phyloP scores from a whole-genome alignment of 1,140 invertebrate species.

The Aporrectodea caliginosa region DNA sequence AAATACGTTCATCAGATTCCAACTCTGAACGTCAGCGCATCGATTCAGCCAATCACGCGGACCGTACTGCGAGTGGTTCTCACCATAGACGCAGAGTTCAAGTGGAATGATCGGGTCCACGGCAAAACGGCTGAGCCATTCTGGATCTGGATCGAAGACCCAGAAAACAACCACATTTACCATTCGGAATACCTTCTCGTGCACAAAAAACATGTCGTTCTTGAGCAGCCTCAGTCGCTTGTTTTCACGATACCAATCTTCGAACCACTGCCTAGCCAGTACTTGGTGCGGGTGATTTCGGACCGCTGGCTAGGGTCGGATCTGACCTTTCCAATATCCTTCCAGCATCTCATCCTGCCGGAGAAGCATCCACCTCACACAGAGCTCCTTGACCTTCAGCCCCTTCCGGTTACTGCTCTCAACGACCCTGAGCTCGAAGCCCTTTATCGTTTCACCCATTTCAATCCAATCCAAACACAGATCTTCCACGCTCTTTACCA shows the following conservation, averaged over 20 bases:
- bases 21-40: slow-evolving; percentile 73
- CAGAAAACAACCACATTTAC: slow-evolving; percentile 87
- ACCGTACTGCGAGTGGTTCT: slow-evolving; percentile 80
- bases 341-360: slow-evolving; percentile 85
- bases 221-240: slow-evolving; percentile 73
- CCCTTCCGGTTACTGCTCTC: slow-evolving; percentile 78
- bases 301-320: slow-evolving; percentile 87
- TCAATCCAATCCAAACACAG: slow-evolving; percentile 99
- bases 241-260: slow-evolving; percentile 93
- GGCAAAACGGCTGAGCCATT: slow-evolving; percentile 84
- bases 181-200: slow-evolving; percentile 91
- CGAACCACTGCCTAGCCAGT: slow-evolving; percentile 86
- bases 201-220: slow-evolving; percentile 71
- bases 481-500: slow-evolving; percentile 95
- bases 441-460: slow-evolving; percentile 88
- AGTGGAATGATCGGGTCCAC: slow-evolving; percentile 62
- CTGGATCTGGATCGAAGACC: slow-evolving; percentile 98
- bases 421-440: slow-evolving; percentile 72
- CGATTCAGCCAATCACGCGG: slow-evolving; percentile 90
- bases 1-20: slow-evolving; percentile 83
- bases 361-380: slow-evolving; percentile 90
- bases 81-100: slow-evolving; percentile 76
- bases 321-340: slow-evolving; percentile 69
- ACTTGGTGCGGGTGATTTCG: slow-evolving; percentile 79
- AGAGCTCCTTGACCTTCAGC: slow-evolving; percentile 84